phyloP scores from a whole-genome alignment of 2,888 invertebrate genomes.

The Boloria selene region DNA sequence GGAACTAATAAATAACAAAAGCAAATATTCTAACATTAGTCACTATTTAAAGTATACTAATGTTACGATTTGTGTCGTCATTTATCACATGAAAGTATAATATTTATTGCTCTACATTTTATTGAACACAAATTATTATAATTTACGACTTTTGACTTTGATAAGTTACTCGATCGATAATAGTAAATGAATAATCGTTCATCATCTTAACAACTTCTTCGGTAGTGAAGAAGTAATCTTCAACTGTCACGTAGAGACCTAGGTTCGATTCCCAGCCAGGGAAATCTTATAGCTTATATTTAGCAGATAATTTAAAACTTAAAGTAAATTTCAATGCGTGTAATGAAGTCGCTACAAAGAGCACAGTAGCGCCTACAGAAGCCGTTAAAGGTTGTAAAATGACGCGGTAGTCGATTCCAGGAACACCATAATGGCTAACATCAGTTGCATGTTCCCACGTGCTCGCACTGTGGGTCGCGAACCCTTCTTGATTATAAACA shows the following conservation, averaged over 20 bases:
- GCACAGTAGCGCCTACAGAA: constrained; percentile 1
- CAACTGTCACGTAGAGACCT: constrained; percentile 84
- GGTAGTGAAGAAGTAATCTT: constrained; percentile 83
- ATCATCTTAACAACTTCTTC: constrained; percentile 52
- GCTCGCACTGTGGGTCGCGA: constrained; percentile 49
- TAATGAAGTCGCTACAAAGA: not conserved
- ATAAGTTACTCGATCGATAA: no score
- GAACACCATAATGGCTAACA: constrained; percentile 36
- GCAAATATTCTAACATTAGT: constrained; percentile 25
- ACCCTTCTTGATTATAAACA: constrained; percentile 36
- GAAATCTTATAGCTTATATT: constrained; percentile 36
- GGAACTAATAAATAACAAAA: constrained; percentile 22
- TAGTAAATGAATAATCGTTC: not conserved
- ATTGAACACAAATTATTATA: no score
- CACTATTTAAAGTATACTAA: constrained; percentile 16
- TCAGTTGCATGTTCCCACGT: constrained; percentile 49
- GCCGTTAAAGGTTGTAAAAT: constrained; percentile 22
- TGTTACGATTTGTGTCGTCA: constrained; percentile 13
- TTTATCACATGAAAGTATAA: constrained; percentile 7
- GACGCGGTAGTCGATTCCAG: constrained; percentile 37
- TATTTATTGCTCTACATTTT: not conserved
- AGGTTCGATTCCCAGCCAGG: constrained; percentile 83
- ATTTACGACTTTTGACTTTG: no score
- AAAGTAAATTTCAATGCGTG: not conserved
- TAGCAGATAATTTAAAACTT: not conserved